phyloP scores from a whole-genome alignment of 2,113 vertebrate species.

The Protomyctophum bolini region DNA sequence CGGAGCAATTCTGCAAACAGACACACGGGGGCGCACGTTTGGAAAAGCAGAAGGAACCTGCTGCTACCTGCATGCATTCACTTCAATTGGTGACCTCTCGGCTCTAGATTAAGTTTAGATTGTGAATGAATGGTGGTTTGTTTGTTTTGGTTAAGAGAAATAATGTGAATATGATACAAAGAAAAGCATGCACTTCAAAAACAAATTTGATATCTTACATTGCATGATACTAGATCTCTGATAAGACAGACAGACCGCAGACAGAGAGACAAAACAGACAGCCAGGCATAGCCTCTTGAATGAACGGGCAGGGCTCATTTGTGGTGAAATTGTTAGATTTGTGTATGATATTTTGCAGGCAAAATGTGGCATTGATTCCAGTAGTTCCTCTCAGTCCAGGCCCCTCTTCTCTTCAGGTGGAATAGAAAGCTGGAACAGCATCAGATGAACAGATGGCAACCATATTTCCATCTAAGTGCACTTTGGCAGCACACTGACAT shows the following conservation, averaged over 20 bases:
- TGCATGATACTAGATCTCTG: background rate
- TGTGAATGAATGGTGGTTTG: too few species aligned
- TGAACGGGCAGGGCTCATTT: background rate
- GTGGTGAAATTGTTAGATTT: background rate
- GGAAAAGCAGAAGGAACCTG: too few species aligned
- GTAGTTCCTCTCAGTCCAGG: constrained; percentile 3
- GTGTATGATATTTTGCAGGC: background rate
- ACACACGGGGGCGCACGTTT: background rate
- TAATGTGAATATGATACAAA: too few species aligned
- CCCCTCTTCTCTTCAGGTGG: constrained; percentile 35
- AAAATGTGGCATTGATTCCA: background rate
- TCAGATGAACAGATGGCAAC: constrained; percentile 46
- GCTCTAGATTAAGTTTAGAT: too few species aligned
- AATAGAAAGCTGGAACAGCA: constrained; percentile 17
- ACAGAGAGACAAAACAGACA: background rate
- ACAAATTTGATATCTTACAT: too few species aligned
- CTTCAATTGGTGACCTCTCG: too few species aligned
- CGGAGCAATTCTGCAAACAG: background rate
- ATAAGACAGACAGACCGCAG: background rate
- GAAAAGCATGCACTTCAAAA: too few species aligned
- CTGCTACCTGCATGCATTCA: too few species aligned
- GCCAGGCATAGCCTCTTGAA: too few species aligned
- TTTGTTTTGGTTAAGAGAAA: too few species aligned
- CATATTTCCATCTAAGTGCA: constrained; percentile 43
- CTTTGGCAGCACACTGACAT: constrained; percentile 45